phyloP scores from a whole-genome alignment of 2,113 vertebrate genomes.

The Sturnira hondurensis region DNA sequence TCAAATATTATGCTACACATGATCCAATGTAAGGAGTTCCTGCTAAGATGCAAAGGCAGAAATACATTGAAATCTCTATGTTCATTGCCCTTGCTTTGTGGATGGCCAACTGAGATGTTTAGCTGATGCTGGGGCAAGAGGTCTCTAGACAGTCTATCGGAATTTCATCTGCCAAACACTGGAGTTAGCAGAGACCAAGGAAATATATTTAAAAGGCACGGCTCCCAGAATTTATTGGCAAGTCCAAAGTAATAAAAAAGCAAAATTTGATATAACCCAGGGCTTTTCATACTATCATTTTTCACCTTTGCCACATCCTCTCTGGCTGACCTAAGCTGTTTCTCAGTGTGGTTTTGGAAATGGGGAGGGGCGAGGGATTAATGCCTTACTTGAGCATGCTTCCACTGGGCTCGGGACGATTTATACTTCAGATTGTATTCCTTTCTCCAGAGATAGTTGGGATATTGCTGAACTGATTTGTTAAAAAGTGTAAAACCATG shows the following conservation, averaged over 20 bases:
- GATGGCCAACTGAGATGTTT: constrained; percentile 42
- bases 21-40: neutral
- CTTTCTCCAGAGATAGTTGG: constrained; percentile 18
- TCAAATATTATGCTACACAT: neutral
- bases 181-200: constrained; percentile 30
- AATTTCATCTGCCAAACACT: constrained; percentile 63
- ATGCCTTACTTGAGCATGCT: neutral
- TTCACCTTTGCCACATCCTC: constrained; percentile 42
- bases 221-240: constrained; percentile 60
- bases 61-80: neutral
- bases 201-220: constrained; percentile 64
- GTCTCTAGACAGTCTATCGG: constrained; percentile 39
- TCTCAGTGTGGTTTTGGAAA: constrained; percentile 46
- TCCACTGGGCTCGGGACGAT: constrained; percentile 5
- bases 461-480: constrained; percentile 45
- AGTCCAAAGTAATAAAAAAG: constrained; percentile 63
- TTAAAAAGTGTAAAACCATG: constrained; percentile 34
- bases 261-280: constrained; percentile 51
- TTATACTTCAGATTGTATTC: constrained; percentile 45
- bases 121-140: constrained; percentile 21
- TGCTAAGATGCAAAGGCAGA: neutral
- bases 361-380: neutral
- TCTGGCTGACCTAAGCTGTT: constrained; percentile 48
- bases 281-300: constrained; percentile 34
- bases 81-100: neutral